Evolutionary conservation across 2,888 invertebrate genomes (phyloP), one percentile per base, ranked within the genome.

Genomic region (Chesias legatella): DNA sequence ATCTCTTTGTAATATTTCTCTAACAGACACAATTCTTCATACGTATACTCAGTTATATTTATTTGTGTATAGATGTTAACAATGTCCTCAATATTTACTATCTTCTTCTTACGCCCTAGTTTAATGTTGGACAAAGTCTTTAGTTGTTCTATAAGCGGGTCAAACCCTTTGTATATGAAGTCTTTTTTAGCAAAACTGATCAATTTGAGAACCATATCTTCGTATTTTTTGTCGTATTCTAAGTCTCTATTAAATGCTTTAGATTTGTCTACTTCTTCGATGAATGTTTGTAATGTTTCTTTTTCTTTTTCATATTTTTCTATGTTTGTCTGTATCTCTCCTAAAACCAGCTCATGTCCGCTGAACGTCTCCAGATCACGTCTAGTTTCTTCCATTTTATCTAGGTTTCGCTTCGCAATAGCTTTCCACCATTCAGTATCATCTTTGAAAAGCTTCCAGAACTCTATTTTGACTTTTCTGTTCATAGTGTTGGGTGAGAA

Each of bases 351-450:
- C 48, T 88, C 88, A 29, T 86, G 73, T 0, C 84, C 84, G 33
- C 85, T 88, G 45, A 89, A 89, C 45, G 81, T 72, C 38, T 85
- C 86, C 1, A 89, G 51, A 7, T 88, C 88, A 32, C 69, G 60
- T 51, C 79, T 78, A 0, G 88, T 80, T 42, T 86, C 85, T 30
- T 88, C 81, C 81, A 88, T 85, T 63, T 81, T 86, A 1, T 84
- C 77, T 7, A 88, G 55, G 57, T 89, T 84, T 33, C 86, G 77
- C 39, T 85, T 79, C 1, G 88, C 88, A 10, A 89, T 51, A 0
- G 78, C 86, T 35, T 79, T 85, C 88, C 88, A 89, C 76, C 85
- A 81, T 33, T 88, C 88, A 0, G 85, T 77, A 22, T 89, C 89
- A 42, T 88, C 81, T 51, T 78, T 80, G 50, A 89, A 88, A 56